phyloP scores from a whole-genome alignment of 1,140 invertebrate genomes.

The Druon quercuslanigerum region DNA sequence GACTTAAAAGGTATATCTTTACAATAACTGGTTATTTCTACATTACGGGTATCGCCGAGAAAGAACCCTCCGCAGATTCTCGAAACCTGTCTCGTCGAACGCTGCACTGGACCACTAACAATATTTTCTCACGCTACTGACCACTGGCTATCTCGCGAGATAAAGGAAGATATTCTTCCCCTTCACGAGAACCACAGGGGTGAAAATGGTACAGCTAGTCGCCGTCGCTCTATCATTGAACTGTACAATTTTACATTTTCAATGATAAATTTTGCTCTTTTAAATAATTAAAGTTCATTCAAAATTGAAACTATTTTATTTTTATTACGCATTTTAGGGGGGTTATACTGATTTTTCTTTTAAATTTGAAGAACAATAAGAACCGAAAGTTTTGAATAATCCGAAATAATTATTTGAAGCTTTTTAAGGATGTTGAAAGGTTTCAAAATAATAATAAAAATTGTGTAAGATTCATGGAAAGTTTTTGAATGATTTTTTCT shows the following conservation, averaged over 20 bases:
- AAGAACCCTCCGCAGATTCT: background rate
- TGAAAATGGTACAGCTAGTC: slow-evolving; percentile 51
- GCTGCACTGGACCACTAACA: slow-evolving; percentile 56
- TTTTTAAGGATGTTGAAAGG: too few relatives aligned
- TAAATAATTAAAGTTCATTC: too few relatives aligned
- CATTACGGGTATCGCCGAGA: background rate
- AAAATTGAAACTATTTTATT: too few relatives aligned
- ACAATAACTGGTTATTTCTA: slow-evolving; percentile 14
- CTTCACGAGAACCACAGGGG: slow-evolving; percentile 37
- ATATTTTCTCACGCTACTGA: slow-evolving; percentile 66
- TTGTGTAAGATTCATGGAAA: too few relatives aligned
- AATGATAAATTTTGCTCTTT: too few relatives aligned
- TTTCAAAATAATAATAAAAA: too few relatives aligned
- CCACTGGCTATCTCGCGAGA: slow-evolving; percentile 64
- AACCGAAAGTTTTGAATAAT: too few relatives aligned
- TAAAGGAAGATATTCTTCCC: slow-evolving; percentile 38
- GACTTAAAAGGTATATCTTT: background rate
- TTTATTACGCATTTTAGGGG: too few relatives aligned
- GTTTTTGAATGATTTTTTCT: too few relatives aligned
- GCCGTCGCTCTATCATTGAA: background rate
- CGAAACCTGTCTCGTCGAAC: slow-evolving; percentile 54
- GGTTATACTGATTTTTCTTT: too few relatives aligned
- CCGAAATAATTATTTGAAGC: too few relatives aligned
- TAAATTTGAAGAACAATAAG: too few relatives aligned
- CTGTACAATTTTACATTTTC: background rate